phyloP scores from a whole-genome alignment of 2,797 vertebrate genomes.

The Acanthiza pusilla region DNA sequence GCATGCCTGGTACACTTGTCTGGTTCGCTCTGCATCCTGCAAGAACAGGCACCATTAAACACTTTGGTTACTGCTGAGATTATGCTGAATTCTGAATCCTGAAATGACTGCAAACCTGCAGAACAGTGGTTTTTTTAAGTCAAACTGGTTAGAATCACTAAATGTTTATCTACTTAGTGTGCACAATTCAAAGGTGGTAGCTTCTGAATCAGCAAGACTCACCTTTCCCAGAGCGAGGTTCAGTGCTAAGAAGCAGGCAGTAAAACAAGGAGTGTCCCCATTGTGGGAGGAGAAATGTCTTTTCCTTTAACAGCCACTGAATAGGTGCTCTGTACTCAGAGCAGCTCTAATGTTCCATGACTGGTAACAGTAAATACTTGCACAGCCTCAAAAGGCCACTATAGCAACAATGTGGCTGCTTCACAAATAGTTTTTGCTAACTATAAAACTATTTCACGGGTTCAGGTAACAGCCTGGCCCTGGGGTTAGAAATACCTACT shows the following conservation, averaged over 20 bases:
- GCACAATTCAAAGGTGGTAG: not conserved
- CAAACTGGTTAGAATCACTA: not conserved
- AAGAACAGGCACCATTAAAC: not conserved
- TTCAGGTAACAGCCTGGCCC: not conserved
- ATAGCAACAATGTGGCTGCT: not conserved
- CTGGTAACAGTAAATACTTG: not conserved
- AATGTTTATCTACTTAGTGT: not conserved
- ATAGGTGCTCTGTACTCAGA: not conserved
- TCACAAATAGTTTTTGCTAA: not conserved
- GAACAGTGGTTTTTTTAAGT: not conserved
- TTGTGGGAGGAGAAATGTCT: too few relatives aligned
- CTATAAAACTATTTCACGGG: not conserved
- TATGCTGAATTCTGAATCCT: not conserved
- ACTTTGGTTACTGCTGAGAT: not conserved
- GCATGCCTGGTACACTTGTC: conserved; percentile 94
- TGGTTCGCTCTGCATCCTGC: conserved; percentile 90
- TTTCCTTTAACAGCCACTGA: not conserved
- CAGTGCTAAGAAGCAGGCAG: not conserved
- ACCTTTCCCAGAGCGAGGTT: not conserved
- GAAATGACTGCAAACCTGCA: not conserved
- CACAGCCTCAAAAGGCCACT: not conserved
- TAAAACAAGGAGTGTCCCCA: not conserved
- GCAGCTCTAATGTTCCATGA: not conserved
- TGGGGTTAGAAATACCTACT: not conserved
- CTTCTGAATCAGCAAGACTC: not conserved